Evolutionary conservation across 2,888 invertebrate genomes (phyloP).

Genomic region (Sarcophaga caerulescens): DNA sequence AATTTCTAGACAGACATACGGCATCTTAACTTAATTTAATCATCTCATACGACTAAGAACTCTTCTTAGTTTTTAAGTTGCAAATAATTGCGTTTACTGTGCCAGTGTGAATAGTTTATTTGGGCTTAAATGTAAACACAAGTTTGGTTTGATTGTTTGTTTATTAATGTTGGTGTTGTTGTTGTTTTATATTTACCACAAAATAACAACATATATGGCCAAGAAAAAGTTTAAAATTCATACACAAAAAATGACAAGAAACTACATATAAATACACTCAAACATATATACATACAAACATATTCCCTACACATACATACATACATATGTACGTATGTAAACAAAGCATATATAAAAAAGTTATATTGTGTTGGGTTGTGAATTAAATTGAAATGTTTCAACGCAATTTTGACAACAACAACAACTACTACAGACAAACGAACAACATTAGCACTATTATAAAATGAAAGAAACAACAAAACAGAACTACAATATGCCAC

Average conservation of each 20-base stretch:
- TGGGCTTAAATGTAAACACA: conserved; percentile 35
- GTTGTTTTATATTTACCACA: conserved; percentile 37
- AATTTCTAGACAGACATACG: too few species aligned
- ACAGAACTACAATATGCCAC: conserved; percentile 8
- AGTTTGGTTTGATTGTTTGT: conserved; percentile 14
- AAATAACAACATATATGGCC: conserved; percentile 26
- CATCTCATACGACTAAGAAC: too few species aligned
- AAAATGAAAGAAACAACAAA: not conserved
- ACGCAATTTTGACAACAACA: conserved; percentile 41
- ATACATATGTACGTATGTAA: not conserved
- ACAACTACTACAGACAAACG: not conserved
- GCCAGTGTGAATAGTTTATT: not conserved
- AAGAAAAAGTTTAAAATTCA: not conserved
- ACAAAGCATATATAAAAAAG: not conserved
- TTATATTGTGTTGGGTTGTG: conserved; percentile 41
- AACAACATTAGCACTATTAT: conserved; percentile 52
- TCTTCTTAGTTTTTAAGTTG: too few species aligned
- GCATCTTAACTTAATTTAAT: too few species aligned
- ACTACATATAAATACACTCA: not conserved
- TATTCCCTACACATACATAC: not conserved
- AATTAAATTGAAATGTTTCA: conserved; percentile 62
- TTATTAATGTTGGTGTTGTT: conserved; percentile 37
- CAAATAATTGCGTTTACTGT: not conserved
- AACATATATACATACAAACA: not conserved
- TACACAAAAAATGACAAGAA: not conserved